A percentile compares a stretch with the other conserved stretches of the same genome.
Evolutionary conservation across 1,140 invertebrate species (phyloP).

Genomic region (Drosophila sproati): DNA sequence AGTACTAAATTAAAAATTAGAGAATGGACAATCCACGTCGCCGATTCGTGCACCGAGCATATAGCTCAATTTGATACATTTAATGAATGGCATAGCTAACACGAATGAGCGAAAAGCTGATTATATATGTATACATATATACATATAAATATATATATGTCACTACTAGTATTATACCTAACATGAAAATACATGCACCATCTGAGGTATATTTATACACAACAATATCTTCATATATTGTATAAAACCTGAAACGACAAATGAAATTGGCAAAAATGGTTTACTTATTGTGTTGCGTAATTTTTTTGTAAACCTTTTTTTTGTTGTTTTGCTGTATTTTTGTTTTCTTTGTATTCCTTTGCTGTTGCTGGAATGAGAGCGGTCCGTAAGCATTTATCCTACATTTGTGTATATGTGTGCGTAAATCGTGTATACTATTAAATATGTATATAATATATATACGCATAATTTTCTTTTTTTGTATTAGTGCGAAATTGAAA

Average conservation of each 20-base stretch:
- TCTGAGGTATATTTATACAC: constrained; percentile 14
- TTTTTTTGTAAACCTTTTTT: constrained; percentile 2
- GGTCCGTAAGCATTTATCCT: not conserved
- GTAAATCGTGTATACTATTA: not conserved
- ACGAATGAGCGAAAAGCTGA: constrained; percentile 25
- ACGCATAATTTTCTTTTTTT: not conserved
- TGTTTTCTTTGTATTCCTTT: not conserved
- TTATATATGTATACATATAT: constrained; percentile 1
- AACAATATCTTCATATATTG: not conserved
- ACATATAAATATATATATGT: constrained; percentile 21
- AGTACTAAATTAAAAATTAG: too few relatives aligned
- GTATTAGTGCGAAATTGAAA: constrained; percentile 44
- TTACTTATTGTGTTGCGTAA: constrained; percentile 24
- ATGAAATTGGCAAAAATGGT: constrained; percentile 40
- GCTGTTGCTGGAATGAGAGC: constrained; percentile 10
- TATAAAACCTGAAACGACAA: constrained; percentile 27
- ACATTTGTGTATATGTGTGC: not conserved
- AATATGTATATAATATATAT: not conserved
- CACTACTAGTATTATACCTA: constrained; percentile 7
- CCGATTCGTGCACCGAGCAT: not conserved
- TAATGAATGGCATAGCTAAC: constrained; percentile 22
- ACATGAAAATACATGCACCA: not conserved
- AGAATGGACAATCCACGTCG: too few relatives aligned
- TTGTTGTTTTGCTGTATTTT: not conserved
- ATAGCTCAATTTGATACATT: constrained; percentile 16